A percentile compares a stretch with the other conserved stretches of the same genome.
These are phyloP conservation scores for Temnothorax nylanderi DNA, from an alignment of 1,140 invertebrate species.

Conservation along the genomic window DNA sequence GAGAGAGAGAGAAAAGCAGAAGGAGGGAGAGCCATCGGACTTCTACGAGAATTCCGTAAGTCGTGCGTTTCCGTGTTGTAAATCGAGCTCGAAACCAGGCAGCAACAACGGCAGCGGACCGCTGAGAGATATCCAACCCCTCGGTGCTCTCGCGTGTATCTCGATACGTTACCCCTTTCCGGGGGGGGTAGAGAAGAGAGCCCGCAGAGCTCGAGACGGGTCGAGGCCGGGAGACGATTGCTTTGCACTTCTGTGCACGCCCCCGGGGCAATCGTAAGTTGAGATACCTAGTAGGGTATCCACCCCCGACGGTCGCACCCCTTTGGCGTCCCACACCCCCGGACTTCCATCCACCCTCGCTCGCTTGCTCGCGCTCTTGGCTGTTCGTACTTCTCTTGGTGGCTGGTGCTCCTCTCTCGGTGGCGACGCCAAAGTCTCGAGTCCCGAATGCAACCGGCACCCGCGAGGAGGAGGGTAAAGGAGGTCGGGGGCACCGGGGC, in stretches of 20 bases:
- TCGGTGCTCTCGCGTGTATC: slow-evolving; percentile 63
- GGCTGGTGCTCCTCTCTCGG: slow-evolving; percentile 42
- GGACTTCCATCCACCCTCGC: background rate
- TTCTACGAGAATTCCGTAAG: slow-evolving; percentile 64
- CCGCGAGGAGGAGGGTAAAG: slow-evolving; percentile 61
- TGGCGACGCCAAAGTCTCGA: slow-evolving; percentile 68
- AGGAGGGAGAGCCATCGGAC: slow-evolving; percentile 53
- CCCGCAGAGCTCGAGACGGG: slow-evolving; percentile 65
- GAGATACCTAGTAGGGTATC: slow-evolving; percentile 73
- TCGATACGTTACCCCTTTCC: slow-evolving; percentile 72
- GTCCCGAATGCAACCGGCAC: slow-evolving; percentile 63
- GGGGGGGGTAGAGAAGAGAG: slow-evolving; percentile 57
- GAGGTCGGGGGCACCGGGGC: slow-evolving; percentile 27
- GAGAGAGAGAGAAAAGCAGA: background rate
- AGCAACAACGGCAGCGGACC: slow-evolving; percentile 61
- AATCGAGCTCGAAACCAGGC: slow-evolving; percentile 66
- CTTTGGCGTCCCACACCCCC: background rate
- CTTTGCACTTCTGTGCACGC: slow-evolving; percentile 76
- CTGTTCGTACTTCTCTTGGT: slow-evolving; percentile 62
- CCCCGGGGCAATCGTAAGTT: slow-evolving; percentile 75
- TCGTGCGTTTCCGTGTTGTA: slow-evolving; percentile 67
- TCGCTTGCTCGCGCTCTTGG: slow-evolving; percentile 22
- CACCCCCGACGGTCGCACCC: slow-evolving; percentile 25
- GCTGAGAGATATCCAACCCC: slow-evolving; percentile 58
- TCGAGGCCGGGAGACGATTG: slow-evolving; percentile 73